Conservation (phyloP, 2,113 vertebrate species). For the Callipepla californica region DNA sequence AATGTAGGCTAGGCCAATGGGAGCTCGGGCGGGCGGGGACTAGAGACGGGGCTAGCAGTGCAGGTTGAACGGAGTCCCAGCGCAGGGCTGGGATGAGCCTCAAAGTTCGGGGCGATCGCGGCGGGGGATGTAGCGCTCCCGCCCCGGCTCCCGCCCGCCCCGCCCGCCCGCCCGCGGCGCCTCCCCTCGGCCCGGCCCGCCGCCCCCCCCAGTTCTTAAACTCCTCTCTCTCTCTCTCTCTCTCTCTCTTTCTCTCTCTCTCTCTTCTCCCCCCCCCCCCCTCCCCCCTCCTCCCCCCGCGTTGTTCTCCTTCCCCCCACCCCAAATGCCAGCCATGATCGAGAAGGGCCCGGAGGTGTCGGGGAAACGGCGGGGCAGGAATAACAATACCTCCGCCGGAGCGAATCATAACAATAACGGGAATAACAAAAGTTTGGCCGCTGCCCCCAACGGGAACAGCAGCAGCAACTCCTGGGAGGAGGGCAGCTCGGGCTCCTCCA, state of each 20-base stretch:
- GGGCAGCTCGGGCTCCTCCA: conserved; percentile 91
- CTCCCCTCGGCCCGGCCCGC: background rate
- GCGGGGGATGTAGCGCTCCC: conserved; percentile 59
- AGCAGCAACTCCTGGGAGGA: conserved; percentile 91
- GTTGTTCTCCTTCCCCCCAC: background rate
- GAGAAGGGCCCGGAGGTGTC: conserved; percentile 88
- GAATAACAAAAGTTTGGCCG: conserved; percentile 86
- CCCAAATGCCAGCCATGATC: conserved; percentile 88
- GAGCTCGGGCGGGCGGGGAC: background rate
- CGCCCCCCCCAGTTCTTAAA: background rate
- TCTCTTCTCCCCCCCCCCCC: too few species aligned
- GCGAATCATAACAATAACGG: conserved; percentile 55
- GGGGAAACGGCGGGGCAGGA: conserved; percentile 88
- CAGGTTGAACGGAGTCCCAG: conserved; percentile 70
- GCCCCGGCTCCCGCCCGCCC: conserved; percentile 23
- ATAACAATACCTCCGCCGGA: conserved; percentile 67
- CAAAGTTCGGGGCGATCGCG: conserved; percentile 74
- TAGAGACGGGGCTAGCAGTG: conserved; percentile 9
- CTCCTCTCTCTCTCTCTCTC: background rate
- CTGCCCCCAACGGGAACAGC: conserved; percentile 85
- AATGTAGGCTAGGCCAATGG: conserved; percentile 52
- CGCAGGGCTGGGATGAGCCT: conserved; percentile 79
- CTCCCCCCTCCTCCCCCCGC: too few species aligned
- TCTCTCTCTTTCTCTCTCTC: background rate
- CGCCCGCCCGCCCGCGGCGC: background rate